Base-by-base conservation (phyloP, 2,888 invertebrate genomes). In the Brachylomia viminalis region DNA sequence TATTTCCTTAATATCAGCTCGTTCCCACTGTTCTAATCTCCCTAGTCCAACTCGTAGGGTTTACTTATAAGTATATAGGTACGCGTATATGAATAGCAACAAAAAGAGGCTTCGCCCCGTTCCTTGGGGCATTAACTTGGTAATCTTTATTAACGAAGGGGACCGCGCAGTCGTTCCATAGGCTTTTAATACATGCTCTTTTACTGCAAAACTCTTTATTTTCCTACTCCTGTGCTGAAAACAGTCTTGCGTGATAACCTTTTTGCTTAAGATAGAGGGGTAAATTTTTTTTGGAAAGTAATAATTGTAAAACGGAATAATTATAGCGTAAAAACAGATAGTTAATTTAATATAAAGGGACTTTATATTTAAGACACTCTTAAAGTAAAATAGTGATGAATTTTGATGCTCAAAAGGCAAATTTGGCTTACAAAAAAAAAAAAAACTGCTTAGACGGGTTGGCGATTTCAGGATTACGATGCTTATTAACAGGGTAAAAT, bases 131-230 rank as follows among this genome's bases (percentile, higher is more conserved):
- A 90, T 90, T 89, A 91, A 89, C 89, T 87, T 73, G 69, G 88
- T 90, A 91, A 91, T 91, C 91, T 90, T 91, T 91, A 91, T 91
- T 91, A 91, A 91, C 88, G 89, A 86, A 90, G 82, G 84, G 88
- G 88, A 80, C 86, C 80, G 85, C 75, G 72, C 77, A 54, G 78
- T 74, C 71, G 58, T 77, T 75, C 64, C 72, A 81, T 83, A 69
- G 77, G 70, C 79, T 75, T 87, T 80, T 83, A 83, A 85, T 82
- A 80, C 79, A 82, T 77, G 74, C 54, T 75, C 72, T 67, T 82
- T 82, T 77, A 80, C 75, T 77, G 56, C 72, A 73, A 84, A 80
- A 80, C 68, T 78, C 78, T 86, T 73, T 84, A 82, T 80, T 68
- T 78, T 70, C 45, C 52, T 61, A 74, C 69, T 49, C 54, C 61